Conservation (phyloP, 2,888 invertebrate genomes). For the Argynnis bischoffii region DNA sequence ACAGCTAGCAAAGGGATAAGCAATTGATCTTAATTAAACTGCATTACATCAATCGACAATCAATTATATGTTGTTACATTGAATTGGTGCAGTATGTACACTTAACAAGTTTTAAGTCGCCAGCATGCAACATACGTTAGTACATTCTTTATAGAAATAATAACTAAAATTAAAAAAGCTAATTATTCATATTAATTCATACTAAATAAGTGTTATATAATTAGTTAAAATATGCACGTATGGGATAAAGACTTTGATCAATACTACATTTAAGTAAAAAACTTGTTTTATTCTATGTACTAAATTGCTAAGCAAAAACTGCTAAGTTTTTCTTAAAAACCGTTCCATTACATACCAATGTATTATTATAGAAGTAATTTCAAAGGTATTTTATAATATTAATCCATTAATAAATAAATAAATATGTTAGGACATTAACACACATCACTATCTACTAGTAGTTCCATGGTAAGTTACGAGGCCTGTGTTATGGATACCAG, state of each 20-base stretch:
- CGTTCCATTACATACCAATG: no score
- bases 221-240: background rate
- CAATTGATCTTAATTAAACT: conserved; percentile 66
- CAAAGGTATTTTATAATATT: no score
- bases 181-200: no score
- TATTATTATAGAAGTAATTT: no score
- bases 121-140: background rate
- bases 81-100: conserved; percentile 22
- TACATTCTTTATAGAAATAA: no score
- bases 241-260: conserved; percentile 6
- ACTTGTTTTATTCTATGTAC: background rate
- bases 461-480: no score
- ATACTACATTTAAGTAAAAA: conserved; percentile 3
- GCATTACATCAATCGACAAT: conserved; percentile 56
- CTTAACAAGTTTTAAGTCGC: background rate
- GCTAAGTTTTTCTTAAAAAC: background rate
- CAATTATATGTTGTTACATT: conserved; percentile 54
- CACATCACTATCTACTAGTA: no score
- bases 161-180: no score
- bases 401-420: no score
- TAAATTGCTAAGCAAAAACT: background rate
- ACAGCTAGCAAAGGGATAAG: conserved; percentile 43
- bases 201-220: no score
- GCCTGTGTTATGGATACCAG: no score
- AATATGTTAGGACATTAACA: no score